phyloP scores from a whole-genome alignment of 2,797 vertebrate genomes.

The Hemibagrus guttatus region DNA sequence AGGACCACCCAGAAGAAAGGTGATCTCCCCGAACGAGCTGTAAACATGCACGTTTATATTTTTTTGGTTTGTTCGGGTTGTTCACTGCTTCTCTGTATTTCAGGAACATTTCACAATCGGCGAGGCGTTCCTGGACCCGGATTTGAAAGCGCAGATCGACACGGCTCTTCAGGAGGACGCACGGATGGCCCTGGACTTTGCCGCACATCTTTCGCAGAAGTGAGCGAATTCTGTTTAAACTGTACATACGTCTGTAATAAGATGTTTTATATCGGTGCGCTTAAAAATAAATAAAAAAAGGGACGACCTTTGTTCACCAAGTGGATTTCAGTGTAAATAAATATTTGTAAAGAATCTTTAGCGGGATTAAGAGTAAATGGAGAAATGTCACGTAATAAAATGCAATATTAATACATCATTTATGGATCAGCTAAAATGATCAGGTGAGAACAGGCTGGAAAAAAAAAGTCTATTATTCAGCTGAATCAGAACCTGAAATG shows the following conservation, averaged over 20 bases:
- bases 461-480: too few species aligned
- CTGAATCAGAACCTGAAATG: too few species aligned
- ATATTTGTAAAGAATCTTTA: not conserved
- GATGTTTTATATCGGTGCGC: conserved; percentile 4
- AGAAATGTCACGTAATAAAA: too few species aligned
- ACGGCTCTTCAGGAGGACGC: not conserved
- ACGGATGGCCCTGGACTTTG: conserved; percentile 38
- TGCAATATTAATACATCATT: not conserved
- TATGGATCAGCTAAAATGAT: not conserved
- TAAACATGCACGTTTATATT: not conserved
- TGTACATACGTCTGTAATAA: not conserved
- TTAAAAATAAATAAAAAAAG: not conserved
- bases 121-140: conserved; percentile 59
- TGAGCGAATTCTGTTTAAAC: not conserved
- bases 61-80: not conserved
- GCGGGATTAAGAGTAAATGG: not conserved
- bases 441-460: too few species aligned
- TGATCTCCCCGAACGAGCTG: conserved; percentile 27
- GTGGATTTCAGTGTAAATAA: not conserved
- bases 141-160: conserved; percentile 60
- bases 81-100: not conserved
- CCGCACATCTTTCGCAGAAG: not conserved
- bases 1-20: conserved; percentile 69
- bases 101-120: conserved; percentile 68
- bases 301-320: not conserved